Percentiles rank a stretch among this genome's conserved stretches.
These are phyloP conservation scores for Sturmia bella DNA, from an alignment of 2,888 invertebrate genomes.

Conservation along the genomic window DNA sequence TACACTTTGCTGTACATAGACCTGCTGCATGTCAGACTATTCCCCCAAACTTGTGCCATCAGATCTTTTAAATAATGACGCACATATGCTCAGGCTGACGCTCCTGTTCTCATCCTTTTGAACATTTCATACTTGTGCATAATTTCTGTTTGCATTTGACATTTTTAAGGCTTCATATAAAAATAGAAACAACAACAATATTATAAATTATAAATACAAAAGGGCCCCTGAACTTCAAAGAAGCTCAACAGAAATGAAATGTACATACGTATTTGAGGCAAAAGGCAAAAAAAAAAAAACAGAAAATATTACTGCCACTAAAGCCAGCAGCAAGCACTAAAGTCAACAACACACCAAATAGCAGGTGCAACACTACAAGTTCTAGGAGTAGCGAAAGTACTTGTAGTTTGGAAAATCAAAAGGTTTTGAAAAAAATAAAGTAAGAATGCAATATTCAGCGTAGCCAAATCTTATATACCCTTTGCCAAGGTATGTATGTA, in stretches of 20 bases:
- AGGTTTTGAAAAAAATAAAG: too few relatives aligned
- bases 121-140: slow-evolving; percentile 59
- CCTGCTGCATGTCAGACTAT: slow-evolving; percentile 8
- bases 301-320: slow-evolving; percentile 56
- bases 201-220: slow-evolving; percentile 46
- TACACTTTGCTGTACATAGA: slow-evolving; percentile 12
- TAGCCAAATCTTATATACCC: too few relatives aligned
- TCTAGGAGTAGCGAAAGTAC: neutral
- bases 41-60: slow-evolving; percentile 4
- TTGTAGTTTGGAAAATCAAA: too few relatives aligned
- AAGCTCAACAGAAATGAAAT: neutral
- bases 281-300: slow-evolving; percentile 49
- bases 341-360: slow-evolving; percentile 38
- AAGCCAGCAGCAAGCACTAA: slow-evolving; percentile 39
- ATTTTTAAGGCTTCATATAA: slow-evolving; percentile 65
- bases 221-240: slow-evolving; percentile 64
- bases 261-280: slow-evolving; percentile 1
- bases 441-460: too few relatives aligned
- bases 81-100: slow-evolving; percentile 25
- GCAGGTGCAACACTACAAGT: neutral
- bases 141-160: slow-evolving; percentile 63
- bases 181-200: slow-evolving; percentile 43
- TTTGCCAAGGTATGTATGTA: too few relatives aligned
- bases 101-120: slow-evolving; percentile 40
- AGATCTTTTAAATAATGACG: slow-evolving; percentile 54